Evolutionary conservation across 2,113 vertebrate species (phyloP), one percentile per base, ranked within the genome.

Genomic region (Platysteira castanea): DNA sequence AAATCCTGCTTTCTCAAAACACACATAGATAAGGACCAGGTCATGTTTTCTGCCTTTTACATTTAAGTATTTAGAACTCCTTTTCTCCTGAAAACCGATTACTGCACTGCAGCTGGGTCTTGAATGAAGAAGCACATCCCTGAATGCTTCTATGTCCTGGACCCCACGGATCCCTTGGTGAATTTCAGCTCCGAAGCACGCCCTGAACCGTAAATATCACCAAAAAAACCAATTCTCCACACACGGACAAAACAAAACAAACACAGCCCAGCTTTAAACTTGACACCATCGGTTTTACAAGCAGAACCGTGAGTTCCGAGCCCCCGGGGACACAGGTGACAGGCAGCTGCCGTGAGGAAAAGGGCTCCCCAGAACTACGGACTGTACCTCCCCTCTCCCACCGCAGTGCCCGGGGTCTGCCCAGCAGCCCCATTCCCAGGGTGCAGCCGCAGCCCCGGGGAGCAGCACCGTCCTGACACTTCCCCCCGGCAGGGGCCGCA

Each of bases 121-220:
- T 28, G 13, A 50, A 56, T 0, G 4, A 57, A 88, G 18, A 22
- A 0, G 4, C 6, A 1, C 39, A 35, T 1, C 4, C 12, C 60
- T 8, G 18, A 77, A 4, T 47, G 17, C 13, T 28, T 39, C 0
- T 15, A 35, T 1, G 35, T 17, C 24, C 71, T 0, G 4, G 27
- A 22, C 28, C 30, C 2, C 56, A 24, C 0, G 1, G 37, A 61
- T 15, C 23, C 42, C 21, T 7, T 16, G 13, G 3, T 4, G 6
- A 11, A 46, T 47, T 63, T 54, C 47, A 63, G 8, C 27, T 61
- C 52, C 76, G 33, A 67, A 71, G 68, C n/a, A 46, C 22, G 10
- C 42, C 18, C 30, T 47, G 27, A 65, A 86, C 50, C 0, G 0
- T 23, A 53, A n/a, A 9, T 7, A 33, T 6, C 12, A 26, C 17